Conservation (phyloP, 2,113 vertebrate genomes). For the Chamaea fasciata region DNA sequence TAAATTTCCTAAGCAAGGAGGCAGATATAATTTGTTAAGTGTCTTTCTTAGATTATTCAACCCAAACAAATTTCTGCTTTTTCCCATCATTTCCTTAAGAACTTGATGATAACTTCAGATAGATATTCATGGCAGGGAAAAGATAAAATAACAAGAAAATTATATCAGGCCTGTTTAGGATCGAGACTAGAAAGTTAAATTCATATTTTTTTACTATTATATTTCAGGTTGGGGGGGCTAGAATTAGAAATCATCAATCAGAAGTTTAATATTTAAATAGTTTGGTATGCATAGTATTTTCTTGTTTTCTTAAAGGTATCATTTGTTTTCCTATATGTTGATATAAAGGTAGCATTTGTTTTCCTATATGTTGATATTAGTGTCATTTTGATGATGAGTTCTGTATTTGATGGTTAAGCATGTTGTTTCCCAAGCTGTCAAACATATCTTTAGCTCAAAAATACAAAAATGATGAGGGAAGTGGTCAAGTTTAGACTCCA, state of each 20-base stretch:
- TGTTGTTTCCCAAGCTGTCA: background rate
- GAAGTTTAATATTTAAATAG: background rate
- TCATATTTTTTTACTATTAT: background rate
- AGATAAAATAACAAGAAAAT: background rate
- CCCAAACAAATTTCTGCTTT: background rate
- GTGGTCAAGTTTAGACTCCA: background rate
- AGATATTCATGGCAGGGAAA: background rate
- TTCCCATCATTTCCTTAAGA: background rate
- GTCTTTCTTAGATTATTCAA: background rate
- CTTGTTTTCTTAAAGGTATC: background rate
- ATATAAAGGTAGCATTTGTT: background rate
- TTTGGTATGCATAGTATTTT: background rate
- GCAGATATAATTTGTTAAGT: background rate
- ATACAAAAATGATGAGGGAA: background rate
- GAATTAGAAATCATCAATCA: background rate
- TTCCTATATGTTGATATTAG: too few relatives aligned
- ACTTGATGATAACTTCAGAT: background rate
- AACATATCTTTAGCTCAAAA: background rate
- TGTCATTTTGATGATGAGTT: too few relatives aligned
- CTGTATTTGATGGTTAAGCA: background rate
- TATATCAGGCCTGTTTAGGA: background rate
- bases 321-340: background rate
- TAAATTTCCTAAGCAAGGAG: background rate
- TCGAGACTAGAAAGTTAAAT: background rate
- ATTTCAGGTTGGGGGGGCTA: background rate